These are phyloP conservation scores for Parnassius smintheus DNA, from an alignment of 2,888 invertebrate species.

Conservation along the genomic window DNA sequence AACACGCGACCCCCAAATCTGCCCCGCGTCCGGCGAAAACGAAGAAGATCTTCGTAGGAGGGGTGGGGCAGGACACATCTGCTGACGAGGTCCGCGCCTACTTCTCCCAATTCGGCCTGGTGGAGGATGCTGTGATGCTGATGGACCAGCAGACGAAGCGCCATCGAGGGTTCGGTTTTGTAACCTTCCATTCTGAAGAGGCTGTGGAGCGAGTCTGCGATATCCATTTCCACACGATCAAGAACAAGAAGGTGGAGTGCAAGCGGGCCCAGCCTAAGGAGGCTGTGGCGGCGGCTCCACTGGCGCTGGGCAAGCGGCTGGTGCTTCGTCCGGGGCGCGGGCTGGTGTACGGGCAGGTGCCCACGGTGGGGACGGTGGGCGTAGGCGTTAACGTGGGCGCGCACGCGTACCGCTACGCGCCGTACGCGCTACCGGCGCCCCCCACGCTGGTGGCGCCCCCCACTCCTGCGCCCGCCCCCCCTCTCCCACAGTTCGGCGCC, in stretches of 20 bases:
- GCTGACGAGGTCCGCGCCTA: constrained; percentile 95
- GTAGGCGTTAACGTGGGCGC: constrained; percentile 38
- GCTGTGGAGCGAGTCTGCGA: constrained; percentile 96
- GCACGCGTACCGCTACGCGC: constrained; percentile 76
- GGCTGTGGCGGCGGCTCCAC: constrained; percentile 86
- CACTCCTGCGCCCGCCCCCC: constrained; percentile 79
- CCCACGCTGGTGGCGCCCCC: constrained; percentile 75
- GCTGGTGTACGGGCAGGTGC: constrained; percentile 81
- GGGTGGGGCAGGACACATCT: constrained; percentile 95
- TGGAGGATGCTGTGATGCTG: constrained; percentile 95
- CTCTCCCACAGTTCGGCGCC: constrained; percentile 84
- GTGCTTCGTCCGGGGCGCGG: constrained; percentile 86
- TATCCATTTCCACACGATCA: constrained; percentile 95
- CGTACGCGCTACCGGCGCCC: constrained; percentile 76
- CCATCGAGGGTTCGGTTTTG: constrained; percentile 94
- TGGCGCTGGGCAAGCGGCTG: constrained; percentile 86
- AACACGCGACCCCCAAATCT: constrained; percentile 95
- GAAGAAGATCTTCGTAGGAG: constrained; percentile 96
- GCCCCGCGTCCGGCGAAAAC: constrained; percentile 93
- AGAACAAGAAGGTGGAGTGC: constrained; percentile 94
- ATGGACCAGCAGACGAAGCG: constrained; percentile 97
- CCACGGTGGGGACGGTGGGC: constrained; percentile 47
- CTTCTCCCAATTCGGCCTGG: constrained; percentile 94
- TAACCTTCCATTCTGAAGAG: constrained; percentile 95
- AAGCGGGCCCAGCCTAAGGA: constrained; percentile 96